Conservation (phyloP, 1,140 invertebrate genomes). For the Penaeus chinensis region DNA sequence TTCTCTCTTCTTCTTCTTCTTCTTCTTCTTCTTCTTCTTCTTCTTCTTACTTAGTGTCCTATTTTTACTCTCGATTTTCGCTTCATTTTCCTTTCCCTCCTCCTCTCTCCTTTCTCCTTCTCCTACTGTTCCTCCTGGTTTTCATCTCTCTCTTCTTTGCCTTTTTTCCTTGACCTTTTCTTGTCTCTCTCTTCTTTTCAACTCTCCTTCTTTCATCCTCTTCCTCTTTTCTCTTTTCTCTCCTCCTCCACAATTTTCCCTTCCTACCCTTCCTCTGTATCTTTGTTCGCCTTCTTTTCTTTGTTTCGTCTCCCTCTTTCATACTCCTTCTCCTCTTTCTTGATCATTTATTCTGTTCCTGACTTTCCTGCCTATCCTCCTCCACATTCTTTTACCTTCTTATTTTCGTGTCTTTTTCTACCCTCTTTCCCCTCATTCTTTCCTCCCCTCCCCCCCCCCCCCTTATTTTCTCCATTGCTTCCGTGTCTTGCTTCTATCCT, state of each 20-base stretch:
- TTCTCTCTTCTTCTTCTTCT: slow-evolving; percentile 8
- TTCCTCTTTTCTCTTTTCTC: neutral
- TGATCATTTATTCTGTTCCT: neutral
- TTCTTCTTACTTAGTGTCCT: neutral
- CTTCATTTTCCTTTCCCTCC: no score
- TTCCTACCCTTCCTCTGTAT: neutral
- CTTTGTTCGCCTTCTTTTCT: neutral
- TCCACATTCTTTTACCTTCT: neutral
- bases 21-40: neutral
- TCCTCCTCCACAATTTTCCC: neutral
- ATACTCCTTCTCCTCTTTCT: neutral
- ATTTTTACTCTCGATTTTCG: neutral
- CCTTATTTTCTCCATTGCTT: neutral
- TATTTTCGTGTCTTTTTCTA: neutral
- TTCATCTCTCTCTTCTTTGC: neutral
- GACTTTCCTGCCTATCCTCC: neutral
- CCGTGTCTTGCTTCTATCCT: neutral
- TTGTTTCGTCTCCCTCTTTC: neutral
- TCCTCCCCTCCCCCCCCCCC: slow-evolving; percentile 2
- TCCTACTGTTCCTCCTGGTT: no score
- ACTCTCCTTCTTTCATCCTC: neutral
- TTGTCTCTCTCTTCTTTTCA: neutral
- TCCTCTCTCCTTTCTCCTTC: no score
- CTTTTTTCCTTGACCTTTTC: neutral
- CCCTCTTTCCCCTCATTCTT: slow-evolving; percentile 1